phyloP scores from a whole-genome alignment of 2,797 vertebrate genomes.

The Chiroxiphia lanceolata region DNA sequence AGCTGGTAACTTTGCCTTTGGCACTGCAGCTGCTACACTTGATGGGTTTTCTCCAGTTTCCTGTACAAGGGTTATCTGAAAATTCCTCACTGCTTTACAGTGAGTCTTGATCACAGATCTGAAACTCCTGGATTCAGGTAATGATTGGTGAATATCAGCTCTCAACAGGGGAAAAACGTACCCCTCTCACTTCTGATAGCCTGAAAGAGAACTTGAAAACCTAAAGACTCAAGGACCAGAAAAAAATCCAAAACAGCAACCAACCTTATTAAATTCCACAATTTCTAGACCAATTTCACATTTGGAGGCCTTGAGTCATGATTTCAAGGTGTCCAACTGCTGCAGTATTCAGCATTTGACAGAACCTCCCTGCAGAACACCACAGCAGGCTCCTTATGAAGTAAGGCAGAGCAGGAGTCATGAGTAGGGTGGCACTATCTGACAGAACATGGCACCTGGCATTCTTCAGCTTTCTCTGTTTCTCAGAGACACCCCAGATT shows the following conservation, averaged over 20 bases:
- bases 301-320: not conserved
- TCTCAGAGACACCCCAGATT: not conserved
- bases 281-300: not conserved
- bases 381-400: fast-evolving
- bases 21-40: not conserved
- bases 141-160: not conserved
- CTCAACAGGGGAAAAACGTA: not conserved
- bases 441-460: not conserved
- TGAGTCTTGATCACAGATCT: not conserved
- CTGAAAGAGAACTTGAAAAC: not conserved
- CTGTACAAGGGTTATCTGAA: not conserved
- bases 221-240: not conserved
- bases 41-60: not conserved
- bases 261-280: not conserved
- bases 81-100: not conserved
- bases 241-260: not conserved
- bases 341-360: not conserved
- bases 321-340: not conserved
- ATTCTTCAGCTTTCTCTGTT: not conserved
- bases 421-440: not conserved
- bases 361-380: not conserved
- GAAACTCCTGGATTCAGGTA: not conserved
- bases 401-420: not conserved
- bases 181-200: not conserved
- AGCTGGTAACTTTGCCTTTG: conserved; percentile 25